phyloP scores from a whole-genome alignment of 1,140 invertebrate genomes.

The Tetraneura akinire region DNA sequence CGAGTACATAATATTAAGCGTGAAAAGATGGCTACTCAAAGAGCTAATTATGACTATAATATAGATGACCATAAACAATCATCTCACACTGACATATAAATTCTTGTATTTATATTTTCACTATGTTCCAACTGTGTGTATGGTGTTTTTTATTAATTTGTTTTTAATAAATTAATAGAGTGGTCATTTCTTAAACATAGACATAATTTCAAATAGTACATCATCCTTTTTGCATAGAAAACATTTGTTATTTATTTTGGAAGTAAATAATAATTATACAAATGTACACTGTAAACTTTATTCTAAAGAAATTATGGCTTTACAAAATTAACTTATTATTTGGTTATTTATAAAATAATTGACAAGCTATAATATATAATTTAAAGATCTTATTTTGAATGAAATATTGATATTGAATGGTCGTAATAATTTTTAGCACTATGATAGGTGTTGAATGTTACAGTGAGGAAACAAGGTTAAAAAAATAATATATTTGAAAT shows the following conservation, averaged over 20 bases:
- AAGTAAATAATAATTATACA: not conserved
- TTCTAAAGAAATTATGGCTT: conserved; percentile 14
- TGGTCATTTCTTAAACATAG: not conserved
- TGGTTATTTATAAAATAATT: not conserved
- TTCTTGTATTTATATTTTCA: not conserved
- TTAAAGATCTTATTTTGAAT: conserved; percentile 4
- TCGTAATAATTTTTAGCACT: not conserved
- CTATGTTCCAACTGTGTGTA: not conserved
- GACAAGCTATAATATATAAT: conserved; percentile 6
- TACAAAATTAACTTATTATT: not conserved
- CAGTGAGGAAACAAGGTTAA: too few species aligned
- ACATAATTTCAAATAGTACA: not conserved
- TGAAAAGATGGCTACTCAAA: conserved; percentile 59
- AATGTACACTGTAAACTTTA: not conserved
- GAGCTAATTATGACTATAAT: conserved; percentile 51
- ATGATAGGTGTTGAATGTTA: too few species aligned
- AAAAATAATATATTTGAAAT: too few species aligned
- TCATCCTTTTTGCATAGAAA: conserved; percentile 3
- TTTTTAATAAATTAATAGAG: not conserved
- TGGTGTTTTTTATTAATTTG: conserved; percentile 16
- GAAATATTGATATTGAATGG: not conserved
- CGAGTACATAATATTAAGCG: conserved; percentile 69
- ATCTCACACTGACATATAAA: conserved; percentile 44
- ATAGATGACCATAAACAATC: conserved; percentile 41
- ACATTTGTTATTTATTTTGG: conserved; percentile 4